A percentile compares a stretch with the other conserved stretches of the same genome.
phyloP scores from a whole-genome alignment of 2,113 vertebrate genomes.

The Heteronetta atricapilla region DNA sequence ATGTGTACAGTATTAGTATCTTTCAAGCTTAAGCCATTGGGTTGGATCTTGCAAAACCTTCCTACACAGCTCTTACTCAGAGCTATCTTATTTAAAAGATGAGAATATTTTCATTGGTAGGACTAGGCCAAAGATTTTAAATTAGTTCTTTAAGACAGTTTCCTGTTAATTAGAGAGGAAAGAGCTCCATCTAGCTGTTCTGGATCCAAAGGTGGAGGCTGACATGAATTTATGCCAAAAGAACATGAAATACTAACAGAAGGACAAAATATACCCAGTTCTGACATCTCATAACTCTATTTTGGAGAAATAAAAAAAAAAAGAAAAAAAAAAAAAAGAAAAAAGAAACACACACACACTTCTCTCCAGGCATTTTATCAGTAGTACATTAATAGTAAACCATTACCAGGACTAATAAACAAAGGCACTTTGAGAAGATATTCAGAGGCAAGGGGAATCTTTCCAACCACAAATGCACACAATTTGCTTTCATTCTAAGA shows the following conservation, averaged over 20 bases:
- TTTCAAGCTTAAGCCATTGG: not conserved
- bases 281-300: not conserved
- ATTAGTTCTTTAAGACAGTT: not conserved
- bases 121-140: not conserved
- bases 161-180: slow-evolving; percentile 38
- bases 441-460: not conserved
- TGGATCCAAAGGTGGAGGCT: not conserved
- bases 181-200: slow-evolving; percentile 65
- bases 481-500: slow-evolving; percentile 39
- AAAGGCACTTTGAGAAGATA: not conserved
- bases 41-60: slow-evolving; percentile 23
- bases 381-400: not conserved
- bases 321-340: not conserved
- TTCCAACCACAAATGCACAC: slow-evolving; percentile 21
- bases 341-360: not conserved
- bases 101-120: not conserved
- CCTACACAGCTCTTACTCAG: slow-evolving; percentile 32
- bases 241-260: not conserved
- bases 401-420: not conserved
- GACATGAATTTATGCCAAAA: not conserved
- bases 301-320: not conserved
- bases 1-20: not conserved
- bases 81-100: not conserved
- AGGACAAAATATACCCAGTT: not conserved
- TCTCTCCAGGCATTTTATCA: not conserved